Percentiles rank a stretch among this genome's conserved stretches.
phyloP scores from a whole-genome alignment of 2,888 invertebrate species.

The Lathronympha strigana region DNA sequence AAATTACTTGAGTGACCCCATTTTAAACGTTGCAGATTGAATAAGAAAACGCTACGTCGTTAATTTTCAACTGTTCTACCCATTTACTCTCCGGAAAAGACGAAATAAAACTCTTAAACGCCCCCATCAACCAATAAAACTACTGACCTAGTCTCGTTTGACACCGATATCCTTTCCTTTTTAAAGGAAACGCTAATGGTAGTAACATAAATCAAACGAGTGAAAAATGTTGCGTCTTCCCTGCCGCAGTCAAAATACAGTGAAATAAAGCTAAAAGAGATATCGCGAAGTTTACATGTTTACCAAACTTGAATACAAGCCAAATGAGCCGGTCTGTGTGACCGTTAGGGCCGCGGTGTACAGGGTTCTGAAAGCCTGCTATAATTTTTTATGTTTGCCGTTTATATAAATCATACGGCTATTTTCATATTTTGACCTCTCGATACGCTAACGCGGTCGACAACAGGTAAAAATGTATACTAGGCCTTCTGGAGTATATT shows the following conservation, averaged over 20 bases:
- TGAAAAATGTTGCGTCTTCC: constrained; percentile 34
- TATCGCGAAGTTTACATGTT: constrained; percentile 40
- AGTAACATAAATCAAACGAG: constrained; percentile 36
- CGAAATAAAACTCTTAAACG: constrained; percentile 13
- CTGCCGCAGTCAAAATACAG: constrained; percentile 34
- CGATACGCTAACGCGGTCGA: too few relatives aligned
- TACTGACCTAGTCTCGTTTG: constrained; percentile 17
- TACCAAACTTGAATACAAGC: constrained; percentile 40
- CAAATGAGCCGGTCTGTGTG: constrained; percentile 36
- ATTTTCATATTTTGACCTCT: too few relatives aligned
- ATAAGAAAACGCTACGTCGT: too few relatives aligned
- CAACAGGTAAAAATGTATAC: too few relatives aligned
- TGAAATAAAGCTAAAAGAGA: constrained; percentile 39
- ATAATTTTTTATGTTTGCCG: not conserved
- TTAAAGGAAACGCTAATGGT: constrained; percentile 35
- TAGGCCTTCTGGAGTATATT: too few relatives aligned
- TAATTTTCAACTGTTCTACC: not conserved
- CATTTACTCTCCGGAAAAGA: not conserved
- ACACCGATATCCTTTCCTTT: constrained; percentile 28
- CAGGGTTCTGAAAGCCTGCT: not conserved
- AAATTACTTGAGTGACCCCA: too few relatives aligned
- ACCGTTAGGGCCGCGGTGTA: not conserved
- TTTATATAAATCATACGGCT: not conserved
- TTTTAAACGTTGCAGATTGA: too few relatives aligned
- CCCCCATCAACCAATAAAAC: constrained; percentile 7